A percentile compares a stretch with the other conserved stretches of the same genome.
Conservation (phyloP, 2,888 invertebrate species). For the Lampropteryx suffumata region DNA sequence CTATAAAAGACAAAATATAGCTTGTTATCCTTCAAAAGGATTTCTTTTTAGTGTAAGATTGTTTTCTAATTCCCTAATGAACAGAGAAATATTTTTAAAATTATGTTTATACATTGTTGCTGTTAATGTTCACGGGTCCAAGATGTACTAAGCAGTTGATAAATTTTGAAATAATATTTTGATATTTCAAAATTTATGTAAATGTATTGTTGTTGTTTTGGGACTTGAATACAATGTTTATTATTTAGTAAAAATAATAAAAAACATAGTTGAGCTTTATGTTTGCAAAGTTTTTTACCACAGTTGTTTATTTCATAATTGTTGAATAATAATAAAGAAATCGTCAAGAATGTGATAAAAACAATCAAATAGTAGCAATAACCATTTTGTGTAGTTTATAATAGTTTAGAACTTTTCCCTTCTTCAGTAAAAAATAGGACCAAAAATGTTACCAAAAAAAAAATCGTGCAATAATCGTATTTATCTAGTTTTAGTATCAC, state of each 20-base stretch:
- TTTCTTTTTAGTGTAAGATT: conserved; percentile 69
- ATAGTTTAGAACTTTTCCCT: conserved; percentile 38
- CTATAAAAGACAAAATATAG: conserved; percentile 73
- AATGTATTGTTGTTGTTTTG: conserved; percentile 37
- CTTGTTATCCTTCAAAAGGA: conserved; percentile 81
- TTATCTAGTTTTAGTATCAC: conserved; percentile 44
- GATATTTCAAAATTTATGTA: conserved; percentile 40
- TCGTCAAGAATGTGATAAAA: conserved; percentile 62
- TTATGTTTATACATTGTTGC: conserved; percentile 71
- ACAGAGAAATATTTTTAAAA: conserved; percentile 69
- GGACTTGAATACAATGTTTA: conserved; percentile 32
- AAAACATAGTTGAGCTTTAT: not conserved
- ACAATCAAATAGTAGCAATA: conserved; percentile 45
- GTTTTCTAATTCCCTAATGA: conserved; percentile 60
- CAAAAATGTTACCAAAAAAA: conserved; percentile 44
- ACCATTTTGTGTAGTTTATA: conserved; percentile 38
- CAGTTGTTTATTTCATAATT: conserved; percentile 15
- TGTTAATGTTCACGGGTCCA: conserved; percentile 75
- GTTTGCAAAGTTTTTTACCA: conserved; percentile 19
- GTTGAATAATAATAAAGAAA: conserved; percentile 35
- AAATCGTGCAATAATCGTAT: conserved; percentile 39
- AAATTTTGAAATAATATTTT: conserved; percentile 46
- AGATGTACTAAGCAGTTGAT: conserved; percentile 56
- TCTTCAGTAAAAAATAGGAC: conserved; percentile 47
- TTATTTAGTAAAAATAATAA: conserved; percentile 16